Conservation (phyloP, 2,113 vertebrate species). For the Pithys albifrons region DNA sequence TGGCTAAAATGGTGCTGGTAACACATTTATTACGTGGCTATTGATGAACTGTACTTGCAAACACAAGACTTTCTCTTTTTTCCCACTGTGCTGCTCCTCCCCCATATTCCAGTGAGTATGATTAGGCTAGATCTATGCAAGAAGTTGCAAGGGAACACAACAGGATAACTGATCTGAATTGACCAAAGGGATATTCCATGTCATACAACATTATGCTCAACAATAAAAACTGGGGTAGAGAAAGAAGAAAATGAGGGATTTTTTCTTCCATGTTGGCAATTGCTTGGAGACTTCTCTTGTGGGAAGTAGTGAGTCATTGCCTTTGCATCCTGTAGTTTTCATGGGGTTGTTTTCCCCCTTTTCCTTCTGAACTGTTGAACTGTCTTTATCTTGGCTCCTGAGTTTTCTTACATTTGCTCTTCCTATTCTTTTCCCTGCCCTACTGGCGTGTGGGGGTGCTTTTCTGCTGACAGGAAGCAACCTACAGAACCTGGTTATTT, state of each 20-base stretch:
- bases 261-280: not conserved
- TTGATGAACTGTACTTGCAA: not conserved
- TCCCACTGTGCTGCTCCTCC: not conserved
- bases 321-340: not conserved
- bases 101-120: not conserved
- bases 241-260: not conserved
- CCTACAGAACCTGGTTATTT: not conserved
- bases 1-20: not conserved
- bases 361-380: not conserved
- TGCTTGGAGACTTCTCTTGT: not conserved
- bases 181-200: not conserved
- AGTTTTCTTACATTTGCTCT: not conserved
- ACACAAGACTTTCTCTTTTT: not conserved
- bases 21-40: not conserved
- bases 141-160: not conserved
- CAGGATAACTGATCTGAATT: not conserved
- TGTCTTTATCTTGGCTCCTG: not conserved
- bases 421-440: not conserved
- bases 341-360: not conserved
- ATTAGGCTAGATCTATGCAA: not conserved
- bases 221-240: not conserved
- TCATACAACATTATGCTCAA: rapidly evolving
- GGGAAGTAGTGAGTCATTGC: not conserved
- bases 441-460: not conserved
- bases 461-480: not conserved